phyloP scores from a whole-genome alignment of 2,113 vertebrate species.

The Larimichthys crocea region DNA sequence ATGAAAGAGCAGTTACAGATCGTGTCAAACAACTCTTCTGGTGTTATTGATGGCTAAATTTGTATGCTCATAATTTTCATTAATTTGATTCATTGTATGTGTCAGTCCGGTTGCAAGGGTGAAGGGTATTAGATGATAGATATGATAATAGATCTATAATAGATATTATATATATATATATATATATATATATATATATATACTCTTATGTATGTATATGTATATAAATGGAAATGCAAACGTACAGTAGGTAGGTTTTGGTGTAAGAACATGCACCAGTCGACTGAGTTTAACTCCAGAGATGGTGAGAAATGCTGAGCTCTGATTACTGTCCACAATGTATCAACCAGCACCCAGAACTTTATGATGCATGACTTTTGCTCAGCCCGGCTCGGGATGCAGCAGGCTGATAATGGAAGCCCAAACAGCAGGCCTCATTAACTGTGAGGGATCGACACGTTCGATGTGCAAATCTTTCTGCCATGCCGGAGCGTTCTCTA shows the following conservation, averaged over 20 bases:
- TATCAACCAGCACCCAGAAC: constrained; percentile 33
- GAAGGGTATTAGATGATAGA: too few species aligned
- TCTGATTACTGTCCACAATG: constrained; percentile 45
- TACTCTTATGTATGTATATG: too few species aligned
- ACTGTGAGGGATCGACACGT: constrained; percentile 56
- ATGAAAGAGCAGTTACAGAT: constrained; percentile 45
- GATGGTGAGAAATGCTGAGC: constrained; percentile 41
- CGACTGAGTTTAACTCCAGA: constrained; percentile 28
- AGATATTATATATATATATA: neutral
- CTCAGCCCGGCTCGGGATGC: constrained; percentile 29
- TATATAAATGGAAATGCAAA: neutral
- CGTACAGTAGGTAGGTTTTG: neutral
- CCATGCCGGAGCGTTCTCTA: constrained; percentile 3
- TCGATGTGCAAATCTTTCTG: constrained; percentile 55
- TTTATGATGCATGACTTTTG: constrained; percentile 60
- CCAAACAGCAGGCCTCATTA: constrained; percentile 71
- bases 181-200: neutral
- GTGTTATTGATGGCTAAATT: constrained; percentile 32
- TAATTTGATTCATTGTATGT: neutral
- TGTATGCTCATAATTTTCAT: constrained; percentile 14
- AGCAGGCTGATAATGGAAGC: constrained; percentile 62
- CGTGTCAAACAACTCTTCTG: constrained; percentile 2
- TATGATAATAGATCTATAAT: too few species aligned
- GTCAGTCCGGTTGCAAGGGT: too few species aligned
- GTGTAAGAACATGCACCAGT: constrained; percentile 20